Evolutionary conservation across 2,113 vertebrate genomes (phyloP).

Genomic region (Circaetus gallicus): DNA sequence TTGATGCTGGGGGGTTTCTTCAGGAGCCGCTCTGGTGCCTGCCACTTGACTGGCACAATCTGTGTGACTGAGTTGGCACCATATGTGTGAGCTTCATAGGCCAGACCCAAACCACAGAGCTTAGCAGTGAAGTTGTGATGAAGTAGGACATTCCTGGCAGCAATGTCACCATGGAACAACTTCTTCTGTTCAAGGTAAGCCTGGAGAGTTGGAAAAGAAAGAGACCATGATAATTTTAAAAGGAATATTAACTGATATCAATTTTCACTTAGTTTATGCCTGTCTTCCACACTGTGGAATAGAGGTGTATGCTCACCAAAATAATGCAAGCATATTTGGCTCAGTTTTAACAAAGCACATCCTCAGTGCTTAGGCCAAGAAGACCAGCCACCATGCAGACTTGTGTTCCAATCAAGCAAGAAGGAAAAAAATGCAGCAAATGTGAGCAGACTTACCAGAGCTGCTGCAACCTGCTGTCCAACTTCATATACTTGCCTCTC

Average conservation of each 20-base stretch:
- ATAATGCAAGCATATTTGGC: background rate
- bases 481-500: conserved; percentile 76
- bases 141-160: conserved; percentile 86
- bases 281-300: background rate
- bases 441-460: conserved; percentile 68
- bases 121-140: conserved; percentile 81
- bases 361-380: background rate
- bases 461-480: conserved; percentile 72
- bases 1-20: conserved; percentile 70
- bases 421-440: background rate
- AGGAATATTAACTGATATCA: background rate
- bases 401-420: background rate
- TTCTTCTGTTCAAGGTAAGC: conserved; percentile 86
- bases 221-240: background rate
- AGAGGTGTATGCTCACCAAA: background rate
- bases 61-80: conserved; percentile 55
- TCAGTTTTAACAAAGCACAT: background rate
- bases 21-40: conserved; percentile 85
- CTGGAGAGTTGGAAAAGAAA: conserved; percentile 60
- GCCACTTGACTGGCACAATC: conserved; percentile 84
- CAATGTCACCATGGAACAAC: conserved; percentile 86
- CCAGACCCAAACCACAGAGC: conserved; percentile 84
- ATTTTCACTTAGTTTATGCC: background rate
- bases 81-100: conserved; percentile 68
- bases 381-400: background rate